These are phyloP conservation scores for Festucalex cinctus DNA, from an alignment of 2,113 vertebrate species.

Conservation along the genomic window DNA sequence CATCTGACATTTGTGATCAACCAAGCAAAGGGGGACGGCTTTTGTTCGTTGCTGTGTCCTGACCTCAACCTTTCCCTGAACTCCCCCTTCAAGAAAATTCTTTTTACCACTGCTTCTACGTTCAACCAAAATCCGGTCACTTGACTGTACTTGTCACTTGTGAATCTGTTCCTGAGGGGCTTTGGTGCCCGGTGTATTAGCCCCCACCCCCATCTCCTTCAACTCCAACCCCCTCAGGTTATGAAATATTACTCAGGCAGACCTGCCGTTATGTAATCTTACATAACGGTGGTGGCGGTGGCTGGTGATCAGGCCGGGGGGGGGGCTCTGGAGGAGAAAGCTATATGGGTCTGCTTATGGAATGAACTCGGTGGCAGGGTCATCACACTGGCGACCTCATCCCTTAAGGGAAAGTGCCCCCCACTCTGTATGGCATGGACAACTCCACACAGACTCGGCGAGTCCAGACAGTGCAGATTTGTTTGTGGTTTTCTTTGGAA, in stretches of 20 bases:
- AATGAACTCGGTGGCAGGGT: constrained; percentile 66
- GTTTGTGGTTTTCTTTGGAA: neutral
- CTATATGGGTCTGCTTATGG: constrained; percentile 68
- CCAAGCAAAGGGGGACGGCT: constrained; percentile 20
- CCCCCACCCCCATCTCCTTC: constrained; percentile 26
- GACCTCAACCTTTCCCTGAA: constrained; percentile 51
- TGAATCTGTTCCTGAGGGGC: constrained; percentile 35
- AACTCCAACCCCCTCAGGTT: constrained; percentile 36
- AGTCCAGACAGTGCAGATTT: neutral
- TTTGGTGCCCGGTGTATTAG: constrained; percentile 32
- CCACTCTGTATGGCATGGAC: constrained; percentile 25
- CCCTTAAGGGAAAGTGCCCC: constrained; percentile 57
- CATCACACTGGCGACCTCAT: constrained; percentile 52
- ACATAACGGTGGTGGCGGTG: constrained; percentile 71
- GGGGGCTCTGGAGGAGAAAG: constrained; percentile 59
- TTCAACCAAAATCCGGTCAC: neutral
- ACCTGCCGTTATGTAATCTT: constrained; percentile 74
- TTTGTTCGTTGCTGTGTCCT: constrained; percentile 51
- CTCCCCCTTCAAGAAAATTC: constrained; percentile 44
- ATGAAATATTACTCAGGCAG: constrained; percentile 73
- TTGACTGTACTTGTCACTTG: constrained; percentile 9
- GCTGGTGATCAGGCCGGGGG: constrained; percentile 64
- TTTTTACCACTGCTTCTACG: neutral
- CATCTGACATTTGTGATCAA: constrained; percentile 45
- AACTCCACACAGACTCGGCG: constrained; percentile 14